A percentile compares a stretch with the other conserved stretches of the same genome.
Conservation (phyloP, 2,797 vertebrate species). For the Trichosurus vulpecula region DNA sequence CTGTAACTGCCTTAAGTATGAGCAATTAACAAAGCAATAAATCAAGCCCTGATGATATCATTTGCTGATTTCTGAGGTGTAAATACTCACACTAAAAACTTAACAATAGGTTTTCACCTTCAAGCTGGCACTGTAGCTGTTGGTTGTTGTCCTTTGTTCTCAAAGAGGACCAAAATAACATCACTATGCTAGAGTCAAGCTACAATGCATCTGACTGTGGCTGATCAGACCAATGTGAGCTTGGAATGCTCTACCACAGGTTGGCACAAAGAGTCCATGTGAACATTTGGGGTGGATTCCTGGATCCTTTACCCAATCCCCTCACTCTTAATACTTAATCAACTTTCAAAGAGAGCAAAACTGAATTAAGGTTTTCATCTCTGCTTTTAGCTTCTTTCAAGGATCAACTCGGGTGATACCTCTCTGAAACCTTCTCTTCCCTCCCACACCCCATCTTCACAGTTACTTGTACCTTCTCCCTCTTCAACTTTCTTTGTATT, state of each 20-base stretch:
- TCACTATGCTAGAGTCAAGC: no score
- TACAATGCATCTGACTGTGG: no score
- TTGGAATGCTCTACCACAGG: no score
- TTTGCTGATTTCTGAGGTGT: neutral
- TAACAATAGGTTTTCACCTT: neutral
- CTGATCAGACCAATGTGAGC: no score
- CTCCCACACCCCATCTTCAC: neutral
- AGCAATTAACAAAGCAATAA: neutral
- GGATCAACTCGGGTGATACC: neutral
- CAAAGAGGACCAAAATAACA: no score
- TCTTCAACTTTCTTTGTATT: neutral
- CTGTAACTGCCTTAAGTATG: neutral
- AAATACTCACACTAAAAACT: neutral
- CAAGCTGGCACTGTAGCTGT: neutral
- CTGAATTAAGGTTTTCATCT: neutral
- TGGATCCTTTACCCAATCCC: conserved; percentile 8
- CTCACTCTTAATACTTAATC: conserved; percentile 15
- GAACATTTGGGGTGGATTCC: neutral
- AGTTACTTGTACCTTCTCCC: neutral
- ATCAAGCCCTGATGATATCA: neutral
- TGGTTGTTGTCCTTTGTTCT: no score
- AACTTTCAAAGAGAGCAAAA: neutral
- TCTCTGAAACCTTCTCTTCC: neutral
- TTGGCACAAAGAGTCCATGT: no score
- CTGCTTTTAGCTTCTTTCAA: neutral